Conservation (phyloP, 2,888 invertebrate species). For the Andrena praecox region DNA sequence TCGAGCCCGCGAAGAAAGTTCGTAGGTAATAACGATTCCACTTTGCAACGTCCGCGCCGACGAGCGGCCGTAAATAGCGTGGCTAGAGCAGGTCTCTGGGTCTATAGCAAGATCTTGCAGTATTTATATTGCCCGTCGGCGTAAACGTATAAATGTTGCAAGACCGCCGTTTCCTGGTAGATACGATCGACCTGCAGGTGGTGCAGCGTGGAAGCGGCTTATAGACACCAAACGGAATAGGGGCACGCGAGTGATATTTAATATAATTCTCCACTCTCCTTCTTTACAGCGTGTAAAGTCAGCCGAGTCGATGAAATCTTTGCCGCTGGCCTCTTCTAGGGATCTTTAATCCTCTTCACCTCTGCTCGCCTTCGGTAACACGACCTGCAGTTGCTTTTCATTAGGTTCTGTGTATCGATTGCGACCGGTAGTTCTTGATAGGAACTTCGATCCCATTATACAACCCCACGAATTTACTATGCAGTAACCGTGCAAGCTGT, state of each 20-base stretch:
- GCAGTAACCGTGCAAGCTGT: too few species aligned
- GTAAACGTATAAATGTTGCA: constrained; percentile 77
- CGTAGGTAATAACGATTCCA: constrained; percentile 63
- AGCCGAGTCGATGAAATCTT: neutral
- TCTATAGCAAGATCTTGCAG: constrained; percentile 71
- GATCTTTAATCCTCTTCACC: neutral
- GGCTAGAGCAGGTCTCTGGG: constrained; percentile 54
- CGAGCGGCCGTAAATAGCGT: constrained; percentile 63
- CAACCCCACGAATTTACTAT: too few species aligned
- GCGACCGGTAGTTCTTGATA: too few species aligned
- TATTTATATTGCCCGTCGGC: constrained; percentile 80
- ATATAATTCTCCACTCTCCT: constrained; percentile 15
- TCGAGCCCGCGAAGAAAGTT: constrained; percentile 68
- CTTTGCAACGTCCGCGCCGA: constrained; percentile 58
- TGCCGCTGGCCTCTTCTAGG: neutral
- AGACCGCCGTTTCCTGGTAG: constrained; percentile 74
- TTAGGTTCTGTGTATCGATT: neutral
- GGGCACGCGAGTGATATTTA: constrained; percentile 24
- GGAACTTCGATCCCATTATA: too few species aligned
- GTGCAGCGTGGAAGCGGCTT: constrained; percentile 33
- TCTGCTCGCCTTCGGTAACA: too few species aligned
- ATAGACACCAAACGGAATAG: constrained; percentile 45
- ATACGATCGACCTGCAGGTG: constrained; percentile 64
- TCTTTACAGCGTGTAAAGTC: neutral
- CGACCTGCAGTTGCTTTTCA: too few species aligned